phyloP scores from a whole-genome alignment of 2,113 vertebrate genomes.

The Indicator maculatus region DNA sequence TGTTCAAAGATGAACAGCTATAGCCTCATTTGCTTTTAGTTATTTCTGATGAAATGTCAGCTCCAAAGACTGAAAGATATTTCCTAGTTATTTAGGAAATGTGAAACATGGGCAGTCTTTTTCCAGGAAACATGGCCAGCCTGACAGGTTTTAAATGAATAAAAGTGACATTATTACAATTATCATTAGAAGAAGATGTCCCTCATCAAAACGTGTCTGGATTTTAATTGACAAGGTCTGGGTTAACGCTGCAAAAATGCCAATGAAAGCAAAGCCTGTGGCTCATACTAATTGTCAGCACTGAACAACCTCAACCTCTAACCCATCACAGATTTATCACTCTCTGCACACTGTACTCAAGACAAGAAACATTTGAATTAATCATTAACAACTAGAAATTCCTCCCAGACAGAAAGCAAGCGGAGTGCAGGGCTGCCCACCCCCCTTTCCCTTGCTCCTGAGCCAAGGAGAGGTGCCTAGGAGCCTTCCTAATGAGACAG shows the following conservation, averaged over 20 bases:
- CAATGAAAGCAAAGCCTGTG: constrained; percentile 65
- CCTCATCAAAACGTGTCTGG: constrained; percentile 57
- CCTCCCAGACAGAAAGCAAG: constrained; percentile 16
- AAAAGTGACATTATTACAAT: constrained; percentile 64
- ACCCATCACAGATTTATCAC: constrained; percentile 68
- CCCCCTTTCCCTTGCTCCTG: background rate
- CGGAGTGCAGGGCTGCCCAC: background rate
- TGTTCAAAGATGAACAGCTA: constrained; percentile 28
- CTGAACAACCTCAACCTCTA: constrained; percentile 63
- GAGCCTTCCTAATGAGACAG: background rate
- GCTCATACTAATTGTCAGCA: constrained; percentile 69
- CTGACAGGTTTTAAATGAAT: constrained; percentile 57
- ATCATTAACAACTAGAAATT: constrained; percentile 54
- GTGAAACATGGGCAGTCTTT: constrained; percentile 26
- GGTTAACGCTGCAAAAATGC: constrained; percentile 68
- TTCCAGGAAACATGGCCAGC: constrained; percentile 38
- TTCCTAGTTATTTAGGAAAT: constrained; percentile 32
- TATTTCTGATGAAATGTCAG: constrained; percentile 45
- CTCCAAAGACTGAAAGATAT: constrained; percentile 26
- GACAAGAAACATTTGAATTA: constrained; percentile 52
- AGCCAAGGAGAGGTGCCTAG: background rate
- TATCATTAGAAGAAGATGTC: constrained; percentile 59
- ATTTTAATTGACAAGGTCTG: constrained; percentile 69
- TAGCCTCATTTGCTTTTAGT: constrained; percentile 8
- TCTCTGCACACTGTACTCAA: constrained; percentile 38